Base-by-base conservation (phyloP, 2,113 vertebrate species). In the Ophthalmolycus amberensis region DNA sequence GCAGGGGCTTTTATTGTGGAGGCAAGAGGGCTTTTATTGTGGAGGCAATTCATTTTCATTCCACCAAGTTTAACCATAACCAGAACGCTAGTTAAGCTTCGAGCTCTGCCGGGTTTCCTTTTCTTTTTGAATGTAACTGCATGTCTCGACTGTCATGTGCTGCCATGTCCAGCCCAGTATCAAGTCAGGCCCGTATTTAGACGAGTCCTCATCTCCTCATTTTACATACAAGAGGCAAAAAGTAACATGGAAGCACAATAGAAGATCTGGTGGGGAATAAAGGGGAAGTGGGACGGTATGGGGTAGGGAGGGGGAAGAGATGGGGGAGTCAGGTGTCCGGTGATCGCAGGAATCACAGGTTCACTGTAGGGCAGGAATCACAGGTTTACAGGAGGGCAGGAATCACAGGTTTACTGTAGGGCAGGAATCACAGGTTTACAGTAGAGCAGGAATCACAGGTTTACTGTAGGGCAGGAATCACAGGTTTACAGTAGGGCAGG, bases 1-100 rank as follows among this genome's bases (percentile, higher is more conserved):
- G 40, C 20, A 37, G 0, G 18, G 12, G 58, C 71, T 75, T 79
- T 82, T 75, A 74, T 38, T 74, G n/a, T 77, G 68, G 5, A 42
- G 6, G 29, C 54, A 18, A 37, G 5, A 66, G 38, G 16, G 10
- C 38, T 77, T 79, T 71, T 50, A 79, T 18, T 54, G n/a, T 59
- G 44, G 3, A 62, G 6, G 29, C 58, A 42, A 32, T 44, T 16
- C 4, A 20, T 3, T 38, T 60, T 14, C 9, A 52, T 22, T n/a
- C 12, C 9, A 34, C n/a, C 48, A 56, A 9, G 22, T 52, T 75
- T 32, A 44, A 42, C 2, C 25, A 7, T 20, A 10, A 52, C 18
- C 9, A 27, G 9, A n/a, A 22, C 1, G 3, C 18, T 8, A 62
- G 0, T 69, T 50, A 34, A 48, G 66, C 3, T 50, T 50, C 1